phyloP scores from a whole-genome alignment of 2,888 invertebrate genomes.

The Pecten maximus region DNA sequence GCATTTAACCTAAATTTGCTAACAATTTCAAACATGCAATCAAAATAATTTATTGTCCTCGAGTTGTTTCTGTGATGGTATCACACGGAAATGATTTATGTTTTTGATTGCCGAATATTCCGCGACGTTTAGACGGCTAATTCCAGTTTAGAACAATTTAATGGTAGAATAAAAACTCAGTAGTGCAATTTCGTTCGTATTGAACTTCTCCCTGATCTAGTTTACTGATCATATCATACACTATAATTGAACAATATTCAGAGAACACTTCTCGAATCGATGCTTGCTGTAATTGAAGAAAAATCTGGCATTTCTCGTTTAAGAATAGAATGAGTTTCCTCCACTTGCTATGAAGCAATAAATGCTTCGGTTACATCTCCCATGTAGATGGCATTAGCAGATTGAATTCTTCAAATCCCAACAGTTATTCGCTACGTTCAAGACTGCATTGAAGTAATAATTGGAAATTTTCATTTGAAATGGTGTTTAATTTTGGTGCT shows the following conservation, averaged over 20 bases:
- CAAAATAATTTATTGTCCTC: constrained; percentile 30
- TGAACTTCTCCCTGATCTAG: constrained; percentile 32
- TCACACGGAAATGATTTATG: constrained; percentile 17
- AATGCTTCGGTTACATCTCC: constrained; percentile 1
- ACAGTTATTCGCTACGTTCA: neutral
- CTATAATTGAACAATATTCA: constrained; percentile 32
- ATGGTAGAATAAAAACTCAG: constrained; percentile 35
- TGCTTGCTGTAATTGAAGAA: constrained; percentile 29
- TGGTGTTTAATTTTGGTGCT: constrained; percentile 20
- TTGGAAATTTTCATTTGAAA: constrained; percentile 20
- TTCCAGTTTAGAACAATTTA: constrained; percentile 35
- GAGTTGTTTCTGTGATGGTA: constrained; percentile 19
- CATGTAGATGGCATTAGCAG: constrained; percentile 22
- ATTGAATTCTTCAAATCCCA: constrained; percentile 35
- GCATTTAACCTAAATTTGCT: constrained; percentile 31
- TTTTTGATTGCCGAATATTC: constrained; percentile 27
- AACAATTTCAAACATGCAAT: constrained; percentile 35
- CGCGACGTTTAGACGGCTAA: constrained; percentile 35
- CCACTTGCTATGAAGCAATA: constrained; percentile 29
- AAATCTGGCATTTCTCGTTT: constrained; percentile 33
- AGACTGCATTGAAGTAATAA: constrained; percentile 7
- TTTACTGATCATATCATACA: constrained; percentile 30
- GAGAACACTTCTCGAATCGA: constrained; percentile 32
- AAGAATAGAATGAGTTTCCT: constrained; percentile 9
- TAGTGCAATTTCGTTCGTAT: constrained; percentile 33